Base-by-base conservation (phyloP, 2,888 invertebrate genomes). In the Matsumyia berberina region DNA sequence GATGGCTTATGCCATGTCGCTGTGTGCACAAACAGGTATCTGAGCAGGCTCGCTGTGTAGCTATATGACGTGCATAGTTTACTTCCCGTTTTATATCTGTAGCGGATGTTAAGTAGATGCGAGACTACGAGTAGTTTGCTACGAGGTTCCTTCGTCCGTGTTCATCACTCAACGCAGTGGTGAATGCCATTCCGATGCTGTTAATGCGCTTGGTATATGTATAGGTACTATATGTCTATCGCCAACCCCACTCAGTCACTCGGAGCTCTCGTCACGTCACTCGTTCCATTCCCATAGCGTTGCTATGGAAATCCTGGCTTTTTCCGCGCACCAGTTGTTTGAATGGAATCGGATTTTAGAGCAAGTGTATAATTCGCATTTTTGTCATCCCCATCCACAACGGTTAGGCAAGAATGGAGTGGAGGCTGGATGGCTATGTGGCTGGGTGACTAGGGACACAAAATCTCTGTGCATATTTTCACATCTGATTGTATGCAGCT, bases 301-400 rank as follows among this genome's bases (percentile, higher is more conserved):
- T 85, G 74, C 74, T 70, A 69, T 85, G 79, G 79, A 80, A 85
- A 80, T 85, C 85, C 85, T 85, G 85, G 66, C 80, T 85, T 85
- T 80, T 85, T 76, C 74, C 70, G 74, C 24, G 39, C 80, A 72
- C 55, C 64, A 66, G 80, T 80, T 76, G 67, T 76, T 74, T 86
- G 81, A 81, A 86, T 81, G 62, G 72, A 81, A 86, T 86, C 81
- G 86, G 86, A 86, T 80, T 86, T 77, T 81, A 86, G 76, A 81
- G 86, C 86, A 77, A 86, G 86, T 86, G 86, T 81, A 86, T 86
- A 86, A 86, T 86, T 86, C 81, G 81, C 86, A 86, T 72, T 86
- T 86, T 86, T 86, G 86, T 86, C 72, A 81, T 80, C 81, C 62
- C 64, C 79, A 77, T 80, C 58, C 66, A 77, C 77, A 67, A 72